These are phyloP conservation scores for Machimus atricapillus DNA, from an alignment of 2,888 invertebrate species.

Conservation along the genomic window DNA sequence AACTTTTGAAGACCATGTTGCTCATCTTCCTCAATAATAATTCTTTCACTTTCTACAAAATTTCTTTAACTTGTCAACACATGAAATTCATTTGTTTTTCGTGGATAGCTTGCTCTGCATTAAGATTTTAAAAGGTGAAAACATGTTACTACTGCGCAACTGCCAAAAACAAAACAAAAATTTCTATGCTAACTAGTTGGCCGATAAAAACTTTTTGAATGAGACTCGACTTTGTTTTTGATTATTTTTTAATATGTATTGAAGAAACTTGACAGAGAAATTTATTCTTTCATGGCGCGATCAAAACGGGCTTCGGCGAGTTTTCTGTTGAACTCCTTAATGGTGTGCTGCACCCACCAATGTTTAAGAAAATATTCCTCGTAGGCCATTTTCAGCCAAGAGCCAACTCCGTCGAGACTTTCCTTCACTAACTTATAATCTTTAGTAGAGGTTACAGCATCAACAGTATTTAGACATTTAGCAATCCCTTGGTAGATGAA, in stretches of 20 bases:
- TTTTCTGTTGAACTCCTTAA: constrained; percentile 1
- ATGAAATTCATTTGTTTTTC: background rate
- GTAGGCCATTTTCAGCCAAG: background rate
- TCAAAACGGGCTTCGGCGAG: background rate
- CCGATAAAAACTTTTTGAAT: background rate
- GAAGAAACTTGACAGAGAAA: background rate
- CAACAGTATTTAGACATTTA: background rate
- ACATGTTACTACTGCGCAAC: background rate
- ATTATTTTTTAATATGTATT: background rate
- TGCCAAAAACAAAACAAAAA: background rate
- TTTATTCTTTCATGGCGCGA: background rate
- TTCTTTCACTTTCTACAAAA: background rate
- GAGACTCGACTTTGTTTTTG: background rate
- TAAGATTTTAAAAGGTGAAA: background rate
- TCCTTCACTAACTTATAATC: background rate
- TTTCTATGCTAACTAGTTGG: background rate
- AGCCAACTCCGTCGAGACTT: background rate
- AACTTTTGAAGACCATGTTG: background rate
- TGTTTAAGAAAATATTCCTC: background rate
- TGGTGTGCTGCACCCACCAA: background rate
- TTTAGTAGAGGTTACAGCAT: background rate
- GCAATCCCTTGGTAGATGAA: background rate
- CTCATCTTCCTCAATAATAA: background rate
- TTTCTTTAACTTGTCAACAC: background rate
- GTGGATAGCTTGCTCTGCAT: background rate